phyloP scores from a whole-genome alignment of 2,113 vertebrate species.

The Sphyrna mokarran region DNA sequence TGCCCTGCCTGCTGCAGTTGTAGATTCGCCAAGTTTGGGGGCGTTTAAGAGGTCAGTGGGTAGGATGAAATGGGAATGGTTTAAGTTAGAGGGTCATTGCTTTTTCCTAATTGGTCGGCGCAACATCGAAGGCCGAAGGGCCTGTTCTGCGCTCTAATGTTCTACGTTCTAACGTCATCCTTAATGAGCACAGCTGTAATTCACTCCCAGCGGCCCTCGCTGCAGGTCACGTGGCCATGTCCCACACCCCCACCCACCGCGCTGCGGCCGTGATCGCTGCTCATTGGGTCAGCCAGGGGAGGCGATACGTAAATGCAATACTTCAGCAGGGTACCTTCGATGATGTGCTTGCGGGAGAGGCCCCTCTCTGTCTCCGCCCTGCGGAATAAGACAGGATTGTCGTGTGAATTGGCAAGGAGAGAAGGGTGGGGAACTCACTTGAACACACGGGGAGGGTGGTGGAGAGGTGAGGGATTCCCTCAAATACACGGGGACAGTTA shows the following conservation, averaged over 20 bases:
- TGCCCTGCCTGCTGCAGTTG: too few relatives aligned
- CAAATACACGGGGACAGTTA: not conserved
- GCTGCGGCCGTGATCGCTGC: not conserved
- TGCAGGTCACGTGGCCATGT: not conserved
- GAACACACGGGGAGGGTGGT: too few relatives aligned
- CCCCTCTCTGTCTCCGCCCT: conserved; percentile 86
- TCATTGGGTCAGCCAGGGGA: not conserved
- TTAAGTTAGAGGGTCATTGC: too few relatives aligned
- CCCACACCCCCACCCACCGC: too few relatives aligned
- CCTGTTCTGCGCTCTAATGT: too few relatives aligned
- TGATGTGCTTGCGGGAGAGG: conserved; percentile 84
- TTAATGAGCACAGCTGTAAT: too few relatives aligned
- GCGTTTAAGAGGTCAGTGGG: too few relatives aligned
- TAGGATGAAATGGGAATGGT: too few relatives aligned
- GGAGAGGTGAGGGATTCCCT: not conserved
- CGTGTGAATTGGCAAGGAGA: not conserved
- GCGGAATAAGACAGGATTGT: conserved; percentile 39
- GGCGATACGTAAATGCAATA: not conserved
- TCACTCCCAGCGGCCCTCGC: not conserved
- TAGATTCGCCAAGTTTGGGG: too few relatives aligned
- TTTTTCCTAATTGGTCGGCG: too few relatives aligned
- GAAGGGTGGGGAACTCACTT: not conserved
- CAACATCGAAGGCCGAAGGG: too few relatives aligned
- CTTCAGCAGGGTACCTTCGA: conserved; percentile 64
- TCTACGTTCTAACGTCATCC: too few relatives aligned